Percentiles rank a stretch among this genome's conserved stretches.
Evolutionary conservation across 2,888 invertebrate genomes (phyloP).

Genomic region (Drosophila setosimentum): DNA sequence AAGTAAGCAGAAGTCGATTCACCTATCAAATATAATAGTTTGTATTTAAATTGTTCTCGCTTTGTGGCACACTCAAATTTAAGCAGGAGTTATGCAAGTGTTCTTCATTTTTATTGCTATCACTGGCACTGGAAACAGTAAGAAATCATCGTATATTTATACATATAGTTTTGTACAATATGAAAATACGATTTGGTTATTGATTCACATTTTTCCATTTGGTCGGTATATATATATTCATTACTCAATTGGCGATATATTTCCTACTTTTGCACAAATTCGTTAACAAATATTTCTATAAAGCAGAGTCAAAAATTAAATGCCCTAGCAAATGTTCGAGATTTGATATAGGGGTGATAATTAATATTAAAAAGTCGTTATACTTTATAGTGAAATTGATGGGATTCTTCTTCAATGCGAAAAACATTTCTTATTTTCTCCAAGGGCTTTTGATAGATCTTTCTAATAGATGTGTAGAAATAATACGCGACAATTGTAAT

Average conservation of each 20-base stretch:
- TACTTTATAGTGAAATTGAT: neutral
- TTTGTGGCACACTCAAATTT: neutral
- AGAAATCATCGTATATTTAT: neutral
- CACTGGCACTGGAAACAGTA: neutral
- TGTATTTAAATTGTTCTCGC: neutral
- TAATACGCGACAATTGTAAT: neutral
- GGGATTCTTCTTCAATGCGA: neutral
- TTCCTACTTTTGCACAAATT: neutral
- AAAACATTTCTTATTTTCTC: neutral
- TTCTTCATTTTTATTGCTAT: neutral
- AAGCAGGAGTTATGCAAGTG: neutral
- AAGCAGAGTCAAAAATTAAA: neutral
- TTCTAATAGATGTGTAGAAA: neutral
- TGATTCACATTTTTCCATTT: neutral
- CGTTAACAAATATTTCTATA: neutral
- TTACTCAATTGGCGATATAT: neutral
- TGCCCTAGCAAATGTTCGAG: neutral
- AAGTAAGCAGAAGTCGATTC: conserved; percentile 13
- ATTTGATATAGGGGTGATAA: neutral
- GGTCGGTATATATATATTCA: neutral
- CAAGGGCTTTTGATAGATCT: neutral
- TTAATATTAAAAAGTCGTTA: neutral
- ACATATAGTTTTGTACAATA: neutral
- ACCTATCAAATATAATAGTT: neutral
- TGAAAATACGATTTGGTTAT: neutral